Percentiles rank a stretch among this genome's conserved stretches.
Evolutionary conservation across 2,888 invertebrate genomes (phyloP).

Genomic region (Emesis russula): DNA sequence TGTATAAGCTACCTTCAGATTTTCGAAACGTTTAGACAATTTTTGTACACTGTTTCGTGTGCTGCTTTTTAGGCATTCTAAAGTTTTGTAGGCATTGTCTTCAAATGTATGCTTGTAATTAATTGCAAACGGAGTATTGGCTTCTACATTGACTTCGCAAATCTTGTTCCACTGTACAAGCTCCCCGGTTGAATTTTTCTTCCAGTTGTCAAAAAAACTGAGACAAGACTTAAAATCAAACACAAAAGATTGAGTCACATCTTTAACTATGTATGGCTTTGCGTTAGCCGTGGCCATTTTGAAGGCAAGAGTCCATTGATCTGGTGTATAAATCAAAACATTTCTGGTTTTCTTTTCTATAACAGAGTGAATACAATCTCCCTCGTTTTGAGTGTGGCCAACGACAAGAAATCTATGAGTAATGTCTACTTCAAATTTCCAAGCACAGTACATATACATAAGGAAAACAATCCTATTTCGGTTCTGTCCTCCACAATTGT

Average conservation of each 20-base stretch:
- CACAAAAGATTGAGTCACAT: background rate
- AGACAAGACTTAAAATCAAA: conserved; percentile 6
- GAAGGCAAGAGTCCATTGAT: too few relatives aligned
- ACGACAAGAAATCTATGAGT: conserved; percentile 2
- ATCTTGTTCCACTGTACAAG: too few relatives aligned
- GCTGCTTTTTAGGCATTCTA: background rate
- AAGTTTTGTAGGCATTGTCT: conserved; percentile 2
- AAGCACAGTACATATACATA: conserved; percentile 5
- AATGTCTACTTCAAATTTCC: background rate
- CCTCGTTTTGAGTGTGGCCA: background rate
- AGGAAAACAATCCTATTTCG: conserved; percentile 1
- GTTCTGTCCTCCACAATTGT: background rate
- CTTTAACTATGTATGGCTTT: too few relatives aligned
- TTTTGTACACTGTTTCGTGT: conserved; percentile 4
- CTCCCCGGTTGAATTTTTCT: too few relatives aligned
- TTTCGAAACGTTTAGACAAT: background rate
- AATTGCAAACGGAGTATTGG: background rate
- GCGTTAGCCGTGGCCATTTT: too few relatives aligned
- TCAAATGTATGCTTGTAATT: background rate
- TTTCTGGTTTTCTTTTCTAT: conserved; percentile 7
- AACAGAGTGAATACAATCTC: background rate
- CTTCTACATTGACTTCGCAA: background rate
- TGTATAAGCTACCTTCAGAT: background rate
- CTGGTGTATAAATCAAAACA: background rate
- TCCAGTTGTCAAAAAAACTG: background rate